These are phyloP conservation scores for Saguinus imperator DNA, from an alignment of 2,113 vertebrate species.

Conservation along the genomic window DNA sequence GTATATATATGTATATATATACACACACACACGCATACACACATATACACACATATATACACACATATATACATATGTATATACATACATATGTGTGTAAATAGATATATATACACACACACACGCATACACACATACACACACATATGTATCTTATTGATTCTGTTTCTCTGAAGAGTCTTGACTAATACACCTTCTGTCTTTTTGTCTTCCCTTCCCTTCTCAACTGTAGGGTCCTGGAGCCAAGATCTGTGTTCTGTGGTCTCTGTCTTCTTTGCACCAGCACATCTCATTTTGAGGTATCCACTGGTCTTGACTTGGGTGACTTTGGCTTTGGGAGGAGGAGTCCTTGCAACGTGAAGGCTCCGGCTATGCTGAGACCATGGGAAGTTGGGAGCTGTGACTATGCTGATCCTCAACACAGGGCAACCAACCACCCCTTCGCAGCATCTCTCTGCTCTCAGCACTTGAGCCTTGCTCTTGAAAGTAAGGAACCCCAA, in stretches of 20 bases:
- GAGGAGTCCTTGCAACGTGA: neutral
- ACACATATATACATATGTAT: no score
- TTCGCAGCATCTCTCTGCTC: neutral
- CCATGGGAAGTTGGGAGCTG: neutral
- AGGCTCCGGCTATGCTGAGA: neutral
- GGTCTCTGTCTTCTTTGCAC: neutral
- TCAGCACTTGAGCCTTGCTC: neutral
- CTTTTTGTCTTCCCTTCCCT: neutral
- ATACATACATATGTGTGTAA: no score
- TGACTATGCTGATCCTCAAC: neutral
- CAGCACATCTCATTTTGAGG: neutral
- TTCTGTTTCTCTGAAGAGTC: neutral
- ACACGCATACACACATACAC: no score
- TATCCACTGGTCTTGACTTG: neutral
- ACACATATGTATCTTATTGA: neutral
- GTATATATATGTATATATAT: no score
- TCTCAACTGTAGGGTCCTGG: neutral
- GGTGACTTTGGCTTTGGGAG: no score
- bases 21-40: rapidly evolving
- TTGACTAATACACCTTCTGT: neutral
- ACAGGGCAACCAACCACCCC: neutral
- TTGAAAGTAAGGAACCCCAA: neutral
- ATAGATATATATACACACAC: no score
- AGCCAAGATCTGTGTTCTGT: no score
- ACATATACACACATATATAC: rapidly evolving